These are phyloP conservation scores for Oophaga pumilio DNA, from an alignment of 2,113 vertebrate species.

Conservation along the genomic window DNA sequence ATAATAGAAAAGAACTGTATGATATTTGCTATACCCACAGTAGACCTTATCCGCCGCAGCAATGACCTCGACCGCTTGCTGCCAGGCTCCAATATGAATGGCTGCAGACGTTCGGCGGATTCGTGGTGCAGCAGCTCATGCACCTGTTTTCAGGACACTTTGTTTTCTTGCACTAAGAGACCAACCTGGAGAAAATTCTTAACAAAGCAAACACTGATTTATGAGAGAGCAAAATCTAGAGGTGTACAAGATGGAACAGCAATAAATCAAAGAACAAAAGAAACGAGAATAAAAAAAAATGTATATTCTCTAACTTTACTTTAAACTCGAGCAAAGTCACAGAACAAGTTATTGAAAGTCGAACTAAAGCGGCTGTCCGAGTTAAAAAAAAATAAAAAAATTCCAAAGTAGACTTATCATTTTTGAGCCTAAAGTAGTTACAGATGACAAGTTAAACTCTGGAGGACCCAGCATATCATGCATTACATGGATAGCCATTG, in stretches of 20 bases:
- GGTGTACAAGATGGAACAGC: not conserved
- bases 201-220: slow-evolving; percentile 42
- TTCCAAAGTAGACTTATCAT: too few relatives aligned
- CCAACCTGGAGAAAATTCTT: slow-evolving; percentile 31
- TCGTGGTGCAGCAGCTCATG: not conserved
- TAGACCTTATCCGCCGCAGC: not conserved
- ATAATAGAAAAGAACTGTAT: not conserved
- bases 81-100: slow-evolving; percentile 36
- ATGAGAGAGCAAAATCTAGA: slow-evolving; percentile 41
- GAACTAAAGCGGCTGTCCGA: not conserved
- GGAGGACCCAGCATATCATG: too few relatives aligned
- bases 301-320: not conserved
- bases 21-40: not conserved
- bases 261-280: slow-evolving; percentile 56
- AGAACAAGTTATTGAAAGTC: slow-evolving; percentile 14
- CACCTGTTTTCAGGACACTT: slow-evolving; percentile 54
- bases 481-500: too few relatives aligned
- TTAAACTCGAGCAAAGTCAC: not conserved
- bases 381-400: not conserved
- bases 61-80: not conserved
- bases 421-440: too few relatives aligned
- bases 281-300: slow-evolving; percentile 4
- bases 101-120: slow-evolving; percentile 35
- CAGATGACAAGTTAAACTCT: too few relatives aligned
- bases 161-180: slow-evolving; percentile 30